Evolutionary conservation across 2,113 vertebrate species (phyloP).

Genomic region (Rhynchomys soricoides): DNA sequence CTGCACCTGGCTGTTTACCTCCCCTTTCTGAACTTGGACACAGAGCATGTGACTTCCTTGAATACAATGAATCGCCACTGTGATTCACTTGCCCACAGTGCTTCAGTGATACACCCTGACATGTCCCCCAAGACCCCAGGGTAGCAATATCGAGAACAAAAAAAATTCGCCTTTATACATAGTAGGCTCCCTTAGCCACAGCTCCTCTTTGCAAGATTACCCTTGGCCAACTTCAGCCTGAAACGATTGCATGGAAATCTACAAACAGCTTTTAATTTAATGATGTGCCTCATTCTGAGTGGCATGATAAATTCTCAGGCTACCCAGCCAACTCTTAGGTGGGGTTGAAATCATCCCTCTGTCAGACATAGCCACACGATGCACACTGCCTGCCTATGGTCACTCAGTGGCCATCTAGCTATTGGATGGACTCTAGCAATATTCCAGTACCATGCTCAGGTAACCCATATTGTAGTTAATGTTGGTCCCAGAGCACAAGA

Average conservation of each 20-base stretch:
- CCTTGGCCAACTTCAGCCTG: not conserved
- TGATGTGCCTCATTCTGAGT: not conserved
- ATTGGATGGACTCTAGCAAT: too few species aligned
- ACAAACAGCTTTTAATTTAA: not conserved
- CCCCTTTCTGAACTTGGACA: not conserved
- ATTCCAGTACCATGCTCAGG: too few species aligned
- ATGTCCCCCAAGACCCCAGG: not conserved
- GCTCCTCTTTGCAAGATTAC: not conserved
- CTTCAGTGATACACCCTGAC: fast-evolving
- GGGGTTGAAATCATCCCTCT: not conserved
- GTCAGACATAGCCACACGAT: not conserved
- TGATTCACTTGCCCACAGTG: not conserved
- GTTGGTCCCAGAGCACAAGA: too few species aligned
- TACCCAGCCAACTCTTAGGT: not conserved
- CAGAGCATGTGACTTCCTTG: fast-evolving
- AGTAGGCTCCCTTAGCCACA: not conserved
- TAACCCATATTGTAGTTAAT: too few species aligned
- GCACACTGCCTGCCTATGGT: not conserved
- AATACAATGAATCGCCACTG: not conserved
- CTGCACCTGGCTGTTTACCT: not conserved
- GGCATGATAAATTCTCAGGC: not conserved
- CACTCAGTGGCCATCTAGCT: not conserved
- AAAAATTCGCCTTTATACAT: not conserved
- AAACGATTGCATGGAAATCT: not conserved
- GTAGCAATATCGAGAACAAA: not conserved